A percentile compares a stretch with the other conserved stretches of the same genome.
Conservation (phyloP, 1,140 invertebrate genomes). For the Aphidius gifuensis region DNA sequence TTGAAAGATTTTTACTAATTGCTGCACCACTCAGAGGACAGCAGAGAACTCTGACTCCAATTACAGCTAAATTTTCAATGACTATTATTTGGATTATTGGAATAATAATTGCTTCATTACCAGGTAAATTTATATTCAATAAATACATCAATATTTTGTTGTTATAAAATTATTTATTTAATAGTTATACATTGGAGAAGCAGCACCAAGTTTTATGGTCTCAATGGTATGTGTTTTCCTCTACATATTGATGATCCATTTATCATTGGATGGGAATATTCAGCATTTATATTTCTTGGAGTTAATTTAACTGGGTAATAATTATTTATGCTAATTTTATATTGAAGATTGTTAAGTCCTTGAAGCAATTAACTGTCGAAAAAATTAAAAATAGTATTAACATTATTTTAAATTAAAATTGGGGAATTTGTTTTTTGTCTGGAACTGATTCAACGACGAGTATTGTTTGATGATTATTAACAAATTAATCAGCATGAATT, state of each 20-base stretch:
- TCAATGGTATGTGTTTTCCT: slow-evolving; percentile 71
- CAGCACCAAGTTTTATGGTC: slow-evolving; percentile 67
- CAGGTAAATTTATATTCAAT: slow-evolving; percentile 49
- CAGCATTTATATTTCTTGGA: slow-evolving; percentile 69
- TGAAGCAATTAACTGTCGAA: no score
- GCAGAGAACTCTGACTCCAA: slow-evolving; percentile 57
- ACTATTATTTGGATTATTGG: slow-evolving; percentile 65
- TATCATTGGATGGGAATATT: slow-evolving; percentile 72
- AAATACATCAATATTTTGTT: background rate
- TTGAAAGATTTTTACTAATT: slow-evolving; percentile 72
- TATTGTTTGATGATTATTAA: no score
- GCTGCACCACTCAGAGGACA: slow-evolving; percentile 62
- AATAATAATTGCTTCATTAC: slow-evolving; percentile 63
- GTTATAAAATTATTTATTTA: slow-evolving; percentile 16
- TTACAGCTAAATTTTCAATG: slow-evolving; percentile 58
- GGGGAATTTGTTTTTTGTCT: no score
- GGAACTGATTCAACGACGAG: no score
- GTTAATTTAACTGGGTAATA: slow-evolving; percentile 63
- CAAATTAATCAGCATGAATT: no score
- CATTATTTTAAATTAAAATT: no score
- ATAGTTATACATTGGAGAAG: slow-evolving; percentile 62
- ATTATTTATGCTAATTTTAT: background rate
- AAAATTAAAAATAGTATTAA: no score
- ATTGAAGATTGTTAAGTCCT: no score
- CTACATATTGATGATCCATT: slow-evolving; percentile 71